Percentiles rank a stretch among this genome's conserved stretches.
Evolutionary conservation across 2,888 invertebrate species (phyloP).

Genomic region (Drosophila rubida): DNA sequence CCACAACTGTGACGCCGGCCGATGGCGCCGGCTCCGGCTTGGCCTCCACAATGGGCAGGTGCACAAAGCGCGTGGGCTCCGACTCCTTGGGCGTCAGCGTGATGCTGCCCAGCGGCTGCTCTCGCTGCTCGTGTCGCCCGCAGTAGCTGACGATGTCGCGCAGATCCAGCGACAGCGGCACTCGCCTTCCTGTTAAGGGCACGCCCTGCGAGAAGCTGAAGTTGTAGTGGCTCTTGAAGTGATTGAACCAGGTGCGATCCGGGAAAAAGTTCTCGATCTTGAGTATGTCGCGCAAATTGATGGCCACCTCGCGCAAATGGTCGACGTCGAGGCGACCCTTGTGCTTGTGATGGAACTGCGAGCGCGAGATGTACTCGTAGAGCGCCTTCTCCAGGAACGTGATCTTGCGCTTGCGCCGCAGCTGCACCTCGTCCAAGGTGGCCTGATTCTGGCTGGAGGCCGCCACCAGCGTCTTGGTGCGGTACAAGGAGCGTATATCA

Average conservation of each 20-base stretch:
- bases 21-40: constrained; percentile 11
- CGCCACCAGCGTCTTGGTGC: constrained; percentile 62
- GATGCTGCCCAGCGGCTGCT: constrained; percentile 58
- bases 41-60: constrained; percentile 28
- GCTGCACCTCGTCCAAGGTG: constrained; percentile 68
- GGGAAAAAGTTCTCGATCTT: constrained; percentile 82
- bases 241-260: constrained; percentile 72
- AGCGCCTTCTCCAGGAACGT: constrained; percentile 80
- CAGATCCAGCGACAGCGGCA: constrained; percentile 76
- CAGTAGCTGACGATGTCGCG: constrained; percentile 82
- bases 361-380: constrained; percentile 80
- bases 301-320: constrained; percentile 68
- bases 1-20: not conserved
- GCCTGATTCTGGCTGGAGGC: constrained; percentile 67
- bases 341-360: constrained; percentile 77
- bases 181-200: constrained; percentile 50
- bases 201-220: constrained; percentile 65
- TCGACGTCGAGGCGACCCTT: constrained; percentile 67
- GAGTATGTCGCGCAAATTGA: constrained; percentile 73
- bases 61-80: constrained; percentile 5
- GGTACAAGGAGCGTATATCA: constrained; percentile 60
- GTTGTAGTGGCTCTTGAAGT: constrained; percentile 70
- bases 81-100: constrained; percentile 69
- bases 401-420: constrained; percentile 78
- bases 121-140: constrained; percentile 72